These are phyloP conservation scores for Matsumyia berberina DNA, from an alignment of 2,888 invertebrate species.

Conservation along the genomic window DNA sequence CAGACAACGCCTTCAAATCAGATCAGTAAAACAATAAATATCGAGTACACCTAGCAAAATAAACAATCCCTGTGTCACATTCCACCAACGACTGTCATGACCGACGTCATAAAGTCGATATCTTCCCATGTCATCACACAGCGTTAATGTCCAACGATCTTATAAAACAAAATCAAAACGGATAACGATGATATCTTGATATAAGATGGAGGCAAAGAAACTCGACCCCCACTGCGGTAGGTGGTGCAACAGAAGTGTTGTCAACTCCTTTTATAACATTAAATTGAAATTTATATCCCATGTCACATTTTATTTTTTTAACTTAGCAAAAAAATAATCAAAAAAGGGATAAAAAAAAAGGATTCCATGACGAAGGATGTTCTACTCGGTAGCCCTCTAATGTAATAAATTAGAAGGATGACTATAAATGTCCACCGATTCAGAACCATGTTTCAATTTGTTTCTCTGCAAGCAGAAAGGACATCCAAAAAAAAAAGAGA, in stretches of 20 bases:
- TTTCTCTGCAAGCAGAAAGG: slow-evolving; percentile 37
- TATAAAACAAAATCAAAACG: slow-evolving; percentile 7
- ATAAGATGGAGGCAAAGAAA: neutral
- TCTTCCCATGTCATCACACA: slow-evolving; percentile 37
- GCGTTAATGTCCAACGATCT: slow-evolving; percentile 8
- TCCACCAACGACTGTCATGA: neutral
- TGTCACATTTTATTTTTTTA: slow-evolving; percentile 30
- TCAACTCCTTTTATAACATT: slow-evolving; percentile 60
- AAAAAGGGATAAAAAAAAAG: slow-evolving; percentile 44
- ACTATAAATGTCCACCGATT: slow-evolving; percentile 61
- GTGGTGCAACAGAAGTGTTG: slow-evolving; percentile 75
- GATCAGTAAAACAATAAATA: slow-evolving; percentile 40
- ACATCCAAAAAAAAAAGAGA: slow-evolving; percentile 12
- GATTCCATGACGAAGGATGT: slow-evolving; percentile 38
- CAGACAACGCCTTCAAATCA: neutral
- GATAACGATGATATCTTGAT: slow-evolving; percentile 36
- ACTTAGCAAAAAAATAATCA: slow-evolving; percentile 7
- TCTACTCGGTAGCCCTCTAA: slow-evolving; percentile 24
- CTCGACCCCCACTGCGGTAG: slow-evolving; percentile 72
- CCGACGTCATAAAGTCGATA: slow-evolving; percentile 21
- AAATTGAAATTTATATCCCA: slow-evolving; percentile 54
- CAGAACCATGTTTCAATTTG: slow-evolving; percentile 73
- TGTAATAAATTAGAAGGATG: slow-evolving; percentile 66
- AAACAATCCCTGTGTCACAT: neutral
- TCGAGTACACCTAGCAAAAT: slow-evolving; percentile 17